A percentile compares a stretch with the other conserved stretches of the same genome.
Conservation (phyloP, 1,140 invertebrate species). For the Portunus trituberculatus region DNA sequence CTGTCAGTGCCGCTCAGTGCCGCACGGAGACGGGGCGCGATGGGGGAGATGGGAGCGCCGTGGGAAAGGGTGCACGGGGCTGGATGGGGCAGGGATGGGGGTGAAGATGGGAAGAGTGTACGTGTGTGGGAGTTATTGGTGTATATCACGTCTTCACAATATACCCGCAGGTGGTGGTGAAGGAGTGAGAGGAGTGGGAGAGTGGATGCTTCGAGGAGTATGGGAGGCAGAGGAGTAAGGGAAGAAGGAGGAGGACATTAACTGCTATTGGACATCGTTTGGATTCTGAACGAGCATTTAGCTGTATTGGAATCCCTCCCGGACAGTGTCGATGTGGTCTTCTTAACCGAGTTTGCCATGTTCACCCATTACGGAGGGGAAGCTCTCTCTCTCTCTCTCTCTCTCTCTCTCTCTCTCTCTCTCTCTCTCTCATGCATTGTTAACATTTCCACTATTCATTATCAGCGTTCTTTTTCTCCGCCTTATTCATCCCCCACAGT, state of each 20-base stretch:
- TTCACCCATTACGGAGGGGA: background rate
- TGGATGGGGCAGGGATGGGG: background rate
- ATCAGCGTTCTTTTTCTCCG: background rate
- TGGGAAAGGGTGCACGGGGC: too few species aligned
- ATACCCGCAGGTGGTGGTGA: background rate
- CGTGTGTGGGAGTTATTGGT: too few species aligned
- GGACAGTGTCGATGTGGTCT: background rate
- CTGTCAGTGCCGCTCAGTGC: background rate
- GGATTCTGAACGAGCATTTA: background rate
- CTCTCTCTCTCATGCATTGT: background rate
- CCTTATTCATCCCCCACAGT: background rate
- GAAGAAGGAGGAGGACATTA: background rate
- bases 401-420: slow-evolving; percentile 18
- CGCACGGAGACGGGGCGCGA: background rate
- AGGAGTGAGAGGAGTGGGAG: background rate
- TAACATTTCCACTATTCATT: background rate
- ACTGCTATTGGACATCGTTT: background rate
- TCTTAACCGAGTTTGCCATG: slow-evolving; percentile 1
- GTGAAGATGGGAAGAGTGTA: background rate
- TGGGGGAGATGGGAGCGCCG: background rate
- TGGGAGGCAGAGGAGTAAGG: background rate
- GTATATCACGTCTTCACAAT: too few species aligned
- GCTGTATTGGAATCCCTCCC: background rate
- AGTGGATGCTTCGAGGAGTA: background rate
- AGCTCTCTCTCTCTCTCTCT: slow-evolving; percentile 3